These are phyloP conservation scores for Sebastes vulpes DNA, from an alignment of 2,797 vertebrate species.

Conservation along the genomic window DNA sequence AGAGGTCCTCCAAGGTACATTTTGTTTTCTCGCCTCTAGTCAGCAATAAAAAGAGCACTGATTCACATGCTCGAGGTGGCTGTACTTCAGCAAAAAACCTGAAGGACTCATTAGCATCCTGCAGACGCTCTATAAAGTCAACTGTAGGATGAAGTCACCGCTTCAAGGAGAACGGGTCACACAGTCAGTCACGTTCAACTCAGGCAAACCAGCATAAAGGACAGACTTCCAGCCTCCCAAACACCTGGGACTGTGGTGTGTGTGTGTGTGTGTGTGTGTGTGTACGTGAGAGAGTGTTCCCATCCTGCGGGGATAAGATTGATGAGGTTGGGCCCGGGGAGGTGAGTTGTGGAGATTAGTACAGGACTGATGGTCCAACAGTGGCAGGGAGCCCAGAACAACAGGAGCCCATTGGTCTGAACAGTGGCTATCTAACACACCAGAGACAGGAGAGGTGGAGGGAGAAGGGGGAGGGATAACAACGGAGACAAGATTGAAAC, in stretches of 20 bases:
- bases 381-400: constrained; percentile 81
- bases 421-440: constrained; percentile 66
- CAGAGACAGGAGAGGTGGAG: constrained; percentile 61
- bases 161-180: constrained; percentile 64
- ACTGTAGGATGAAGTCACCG: constrained; percentile 24
- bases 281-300: constrained; percentile 26
- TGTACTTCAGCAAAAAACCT: constrained; percentile 30
- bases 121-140: constrained; percentile 37
- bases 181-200: constrained; percentile 42
- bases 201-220: constrained; percentile 47
- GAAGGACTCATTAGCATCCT: constrained; percentile 49
- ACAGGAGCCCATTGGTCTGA: constrained; percentile 67
- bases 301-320: constrained; percentile 74
- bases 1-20: constrained; percentile 65
- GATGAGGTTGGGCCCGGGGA: constrained; percentile 74
- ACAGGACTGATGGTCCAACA: constrained; percentile 78
- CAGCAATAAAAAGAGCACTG: constrained; percentile 6
- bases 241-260: constrained; percentile 55
- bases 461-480: constrained; percentile 19
- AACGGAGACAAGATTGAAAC: constrained; percentile 47
- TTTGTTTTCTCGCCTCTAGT: not conserved
- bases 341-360: constrained; percentile 82
- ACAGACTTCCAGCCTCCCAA: constrained; percentile 60
- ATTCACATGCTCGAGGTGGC: constrained; percentile 10
- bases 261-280: constrained; percentile 25